Base-by-base conservation (phyloP, 2,888 invertebrate species). In the Cheilosia grossa region DNA sequence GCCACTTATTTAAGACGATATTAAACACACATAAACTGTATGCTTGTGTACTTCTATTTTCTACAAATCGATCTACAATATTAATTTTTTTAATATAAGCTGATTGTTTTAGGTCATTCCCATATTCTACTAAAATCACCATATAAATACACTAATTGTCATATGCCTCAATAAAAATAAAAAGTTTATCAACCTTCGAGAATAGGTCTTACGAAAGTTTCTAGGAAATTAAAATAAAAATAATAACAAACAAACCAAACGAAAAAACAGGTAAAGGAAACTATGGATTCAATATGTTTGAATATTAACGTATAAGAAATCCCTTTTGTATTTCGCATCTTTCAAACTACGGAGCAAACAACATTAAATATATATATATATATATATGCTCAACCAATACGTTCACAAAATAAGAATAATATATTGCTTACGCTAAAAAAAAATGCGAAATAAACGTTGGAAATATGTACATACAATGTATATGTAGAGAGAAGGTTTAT, bases 351-450 rank as follows among this genome's bases (percentile, higher is more conserved):
- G 67, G 66, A 51, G 40, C 40, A 59, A 66, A 58, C 47, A 75
- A 75, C 64, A 59, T 53, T 51, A 69, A 58, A 67, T 59, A 64
- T 49, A 54, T 58, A 13, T 1, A 67, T 59, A 64, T 49, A 54
- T 58, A 13, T 1, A 6, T 9, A 66, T 42, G 53, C 53, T 61
- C 59, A 77, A 77, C 61, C 44, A 77, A 61, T 67, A 77, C 75
- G 42, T 61, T 53, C 67, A 63, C 51, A 67, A 69, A 69, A 77
- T 47, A 77, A 44, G 30, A n/a, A 61, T 61, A 53, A 59, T 49
- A 49, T 67, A 66, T 67, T 58, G 58, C 33, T 75, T 75, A 75
- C 67, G 61, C 33, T 77, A 77, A 69, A 51, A 61, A 51, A 61
- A 54, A 63, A 70, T 69, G 78, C 47, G 54, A 70, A 78, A 61